Percentiles rank a stretch among this genome's conserved stretches.
These are phyloP conservation scores for Pomatorhinus ruficollis DNA, from an alignment of 2,113 vertebrate species.

Conservation along the genomic window DNA sequence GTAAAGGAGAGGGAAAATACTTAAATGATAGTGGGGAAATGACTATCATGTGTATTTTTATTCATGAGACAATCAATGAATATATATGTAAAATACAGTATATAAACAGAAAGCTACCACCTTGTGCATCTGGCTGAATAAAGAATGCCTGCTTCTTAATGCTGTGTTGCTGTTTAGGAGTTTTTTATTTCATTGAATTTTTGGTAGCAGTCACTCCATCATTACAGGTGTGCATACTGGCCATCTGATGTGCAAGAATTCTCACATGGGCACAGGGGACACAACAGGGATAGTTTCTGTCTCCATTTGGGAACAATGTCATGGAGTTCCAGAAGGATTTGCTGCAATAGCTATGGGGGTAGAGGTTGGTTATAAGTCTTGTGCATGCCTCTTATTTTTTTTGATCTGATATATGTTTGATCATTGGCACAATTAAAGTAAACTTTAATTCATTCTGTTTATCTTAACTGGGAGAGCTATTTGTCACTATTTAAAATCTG, in stretches of 20 bases:
- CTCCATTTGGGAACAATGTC: not conserved
- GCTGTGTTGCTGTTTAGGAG: not conserved
- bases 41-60: not conserved
- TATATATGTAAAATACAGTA: not conserved
- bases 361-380: not conserved
- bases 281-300: not conserved
- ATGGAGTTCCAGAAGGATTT: not conserved
- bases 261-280: rapidly evolving
- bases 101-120: not conserved
- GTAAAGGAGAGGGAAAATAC: not conserved
- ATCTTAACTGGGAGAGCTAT: not conserved
- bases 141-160: not conserved
- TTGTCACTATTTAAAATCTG: not conserved
- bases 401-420: not conserved
- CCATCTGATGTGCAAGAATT: not conserved
- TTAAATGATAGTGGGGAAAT: not conserved
- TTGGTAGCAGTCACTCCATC: not conserved
- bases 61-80: not conserved
- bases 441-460: not conserved
- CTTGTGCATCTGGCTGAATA: not conserved
- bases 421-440: not conserved
- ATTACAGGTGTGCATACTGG: not conserved
- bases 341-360: not conserved
- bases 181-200: not conserved
- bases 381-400: not conserved